Base-by-base conservation (phyloP, 1,140 invertebrate species). In the Parapsyche elsis region DNA sequence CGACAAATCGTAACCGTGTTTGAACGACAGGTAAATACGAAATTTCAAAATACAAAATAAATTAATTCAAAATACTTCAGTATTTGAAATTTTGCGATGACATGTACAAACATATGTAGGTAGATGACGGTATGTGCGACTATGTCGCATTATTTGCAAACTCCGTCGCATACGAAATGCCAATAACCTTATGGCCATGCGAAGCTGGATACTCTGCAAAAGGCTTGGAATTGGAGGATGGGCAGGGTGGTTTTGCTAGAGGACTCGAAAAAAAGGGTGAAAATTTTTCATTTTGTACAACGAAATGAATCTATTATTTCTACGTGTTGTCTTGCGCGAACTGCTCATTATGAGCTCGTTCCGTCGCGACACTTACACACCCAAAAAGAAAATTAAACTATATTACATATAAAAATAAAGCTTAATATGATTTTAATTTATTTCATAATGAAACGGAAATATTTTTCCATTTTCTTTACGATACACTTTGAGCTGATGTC, bases 281-380 rank as follows among this genome's bases (percentile, higher is more conserved):
- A 76, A 76, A 76, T 23, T 46, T 76, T 76, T 76, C 38, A 76
- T 76, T 76, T 76, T 49, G 74, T 19, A 21, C 74, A 24, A 9
- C 74, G n/a, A 76, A 76, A 76, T 59, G 74, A 76, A 76, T 76
- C 74, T 49, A 76, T 61, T 61, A 61, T 76, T 76, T 76, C 74
- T 76, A 76, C 49, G 74, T 59, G 74, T 59, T 49, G 74, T 61
- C 74, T 76, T 76, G 74, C 45, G 24, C 74, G 44, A 76, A 26
- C 49, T 24, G 21, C 74, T 76, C 74, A 76, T 59, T 76, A 59
- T 26, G 19, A 46, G 44, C 16, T 9, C 19, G 14, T 73, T 38
- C 30, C 30, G 30, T 38, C 1, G 53, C 53, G 53, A 57, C 19
- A 21, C 30, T 38, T 38, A 38, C 30, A 38, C 7, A 7, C 7